Conservation (phyloP, 2,797 vertebrate genomes). For the Pyrrhura leucotis region DNA sequence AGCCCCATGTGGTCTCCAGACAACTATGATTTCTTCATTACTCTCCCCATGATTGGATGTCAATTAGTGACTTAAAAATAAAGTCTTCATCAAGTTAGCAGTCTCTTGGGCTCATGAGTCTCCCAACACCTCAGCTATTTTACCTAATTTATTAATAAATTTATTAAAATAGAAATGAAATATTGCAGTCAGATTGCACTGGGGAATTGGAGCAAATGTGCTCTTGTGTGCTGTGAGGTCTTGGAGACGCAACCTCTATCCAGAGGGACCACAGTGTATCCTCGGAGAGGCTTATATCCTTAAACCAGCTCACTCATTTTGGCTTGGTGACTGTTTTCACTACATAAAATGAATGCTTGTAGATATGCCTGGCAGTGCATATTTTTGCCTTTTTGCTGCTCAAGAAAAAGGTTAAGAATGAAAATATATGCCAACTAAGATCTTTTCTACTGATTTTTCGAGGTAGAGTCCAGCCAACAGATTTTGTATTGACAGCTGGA, state of each 20-base stretch:
- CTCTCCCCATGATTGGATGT: neutral
- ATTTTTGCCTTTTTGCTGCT: constrained; percentile 37
- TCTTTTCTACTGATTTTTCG: constrained; percentile 20
- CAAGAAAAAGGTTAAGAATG: neutral
- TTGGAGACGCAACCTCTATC: neutral
- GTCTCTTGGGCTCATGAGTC: neutral
- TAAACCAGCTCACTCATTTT: neutral
- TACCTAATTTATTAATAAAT: neutral
- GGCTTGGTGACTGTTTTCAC: neutral
- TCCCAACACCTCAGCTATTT: neutral
- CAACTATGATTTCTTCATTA: constrained; percentile 35
- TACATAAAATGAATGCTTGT: fast-evolving
- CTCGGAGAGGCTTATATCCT: neutral
- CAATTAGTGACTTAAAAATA: constrained; percentile 24
- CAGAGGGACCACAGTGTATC: fast-evolving
- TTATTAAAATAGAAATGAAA: neutral
- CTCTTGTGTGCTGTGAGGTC: neutral
- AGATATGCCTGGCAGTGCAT: neutral
- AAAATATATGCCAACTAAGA: constrained; percentile 37
- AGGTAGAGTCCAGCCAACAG: neutral
- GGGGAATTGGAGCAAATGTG: neutral
- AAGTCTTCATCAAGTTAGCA: constrained; percentile 34
- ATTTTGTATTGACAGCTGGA: constrained; percentile 47
- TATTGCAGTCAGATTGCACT: neutral
- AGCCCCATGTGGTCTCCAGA: neutral